Evolutionary conservation across 2,888 invertebrate genomes (phyloP).

Genomic region (Caenorhabditis sp.): DNA sequence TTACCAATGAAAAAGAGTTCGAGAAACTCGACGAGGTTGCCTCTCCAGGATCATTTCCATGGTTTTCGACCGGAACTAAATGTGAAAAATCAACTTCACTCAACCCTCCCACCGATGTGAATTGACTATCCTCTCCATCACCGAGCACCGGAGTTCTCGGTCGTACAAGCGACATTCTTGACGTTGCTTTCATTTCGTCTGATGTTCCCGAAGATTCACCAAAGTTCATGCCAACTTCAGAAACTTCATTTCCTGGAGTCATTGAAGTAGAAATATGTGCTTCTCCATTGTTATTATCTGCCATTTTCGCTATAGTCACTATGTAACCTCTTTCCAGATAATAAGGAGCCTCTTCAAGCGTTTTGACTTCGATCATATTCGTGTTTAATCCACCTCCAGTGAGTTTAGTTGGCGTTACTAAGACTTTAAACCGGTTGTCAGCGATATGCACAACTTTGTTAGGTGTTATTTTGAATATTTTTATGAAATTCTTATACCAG

Average conservation of each 20-base stretch:
- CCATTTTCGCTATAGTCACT: not conserved
- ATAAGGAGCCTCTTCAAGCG: not conserved
- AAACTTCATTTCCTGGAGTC: not conserved
- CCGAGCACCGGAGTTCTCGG: not conserved
- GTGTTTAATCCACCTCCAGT: not conserved
- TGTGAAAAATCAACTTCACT: not conserved
- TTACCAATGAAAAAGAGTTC: not conserved
- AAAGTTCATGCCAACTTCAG: not conserved
- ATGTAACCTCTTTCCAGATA: not conserved
- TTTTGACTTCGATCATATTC: not conserved
- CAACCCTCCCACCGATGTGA: not conserved
- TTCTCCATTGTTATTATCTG: not conserved
- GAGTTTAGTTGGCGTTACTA: not conserved
- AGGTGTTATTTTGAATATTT: not conserved
- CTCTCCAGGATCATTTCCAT: no score
- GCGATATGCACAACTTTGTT: not conserved
- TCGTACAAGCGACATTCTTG: not conserved
- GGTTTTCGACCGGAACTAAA: no score
- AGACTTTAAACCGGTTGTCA: not conserved
- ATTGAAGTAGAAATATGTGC: not conserved
- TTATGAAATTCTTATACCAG: slow-evolving; percentile 11
- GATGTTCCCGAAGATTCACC: not conserved
- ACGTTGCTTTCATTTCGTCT: not conserved
- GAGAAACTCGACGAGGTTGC: not conserved
- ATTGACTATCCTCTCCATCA: not conserved